These are phyloP conservation scores for Pedetes capensis DNA, from an alignment of 2,113 vertebrate genomes.

Conservation along the genomic window DNA sequence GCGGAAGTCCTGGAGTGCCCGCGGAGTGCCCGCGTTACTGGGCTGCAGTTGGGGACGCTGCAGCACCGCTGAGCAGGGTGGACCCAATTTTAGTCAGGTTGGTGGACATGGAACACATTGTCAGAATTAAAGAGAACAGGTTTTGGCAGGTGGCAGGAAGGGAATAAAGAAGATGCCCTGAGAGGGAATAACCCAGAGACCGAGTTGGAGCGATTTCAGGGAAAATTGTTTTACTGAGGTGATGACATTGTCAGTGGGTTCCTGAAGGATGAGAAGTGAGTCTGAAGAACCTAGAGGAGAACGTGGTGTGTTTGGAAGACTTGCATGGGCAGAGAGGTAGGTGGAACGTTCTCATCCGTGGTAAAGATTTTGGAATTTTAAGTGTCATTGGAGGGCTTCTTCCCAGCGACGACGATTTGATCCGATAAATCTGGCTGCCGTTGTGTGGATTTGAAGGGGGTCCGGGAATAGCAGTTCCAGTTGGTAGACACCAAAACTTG, in stretches of 20 bases:
- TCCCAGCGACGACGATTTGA: neutral
- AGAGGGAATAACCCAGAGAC: neutral
- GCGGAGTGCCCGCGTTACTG: neutral
- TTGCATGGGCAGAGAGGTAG: neutral
- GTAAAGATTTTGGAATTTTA: conserved; percentile 5
- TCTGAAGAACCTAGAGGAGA: neutral
- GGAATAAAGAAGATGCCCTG: neutral
- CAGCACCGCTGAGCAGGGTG: neutral
- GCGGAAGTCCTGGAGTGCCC: neutral
- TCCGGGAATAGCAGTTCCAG: neutral
- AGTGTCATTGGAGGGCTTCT: neutral
- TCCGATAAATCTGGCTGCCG: neutral
- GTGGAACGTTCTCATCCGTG: neutral
- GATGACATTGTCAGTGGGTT: neutral
- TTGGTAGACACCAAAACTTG: neutral
- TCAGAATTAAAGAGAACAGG: neutral
- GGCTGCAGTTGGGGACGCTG: neutral
- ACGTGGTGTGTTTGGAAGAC: neutral
- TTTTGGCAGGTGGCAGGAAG: neutral
- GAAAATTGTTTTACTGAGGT: neutral
- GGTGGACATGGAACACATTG: neutral
- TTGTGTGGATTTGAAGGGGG: neutral
- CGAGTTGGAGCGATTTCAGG: neutral
- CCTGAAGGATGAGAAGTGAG: neutral
- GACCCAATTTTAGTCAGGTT: neutral